Evolutionary conservation across 2,888 invertebrate genomes (phyloP), one percentile per base, ranked within the genome.

Genomic region (Euproctis similis): DNA sequence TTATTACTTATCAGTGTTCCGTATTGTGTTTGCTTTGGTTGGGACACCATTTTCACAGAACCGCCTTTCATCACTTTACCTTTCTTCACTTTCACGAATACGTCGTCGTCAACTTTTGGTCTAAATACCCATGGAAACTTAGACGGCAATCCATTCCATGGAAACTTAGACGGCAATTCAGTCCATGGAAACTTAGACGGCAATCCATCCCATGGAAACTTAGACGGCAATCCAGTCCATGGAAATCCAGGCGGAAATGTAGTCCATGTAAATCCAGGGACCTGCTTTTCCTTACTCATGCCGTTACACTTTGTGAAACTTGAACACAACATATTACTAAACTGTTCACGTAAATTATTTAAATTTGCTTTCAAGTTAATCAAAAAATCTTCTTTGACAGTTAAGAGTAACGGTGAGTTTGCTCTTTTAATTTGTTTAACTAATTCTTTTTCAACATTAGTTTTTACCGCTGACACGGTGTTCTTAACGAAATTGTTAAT

Each of bases 251-350:
- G n/a, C n/a, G n/a, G n/a, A n/a, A n/a, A n/a, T n/a, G n/a, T n/a
- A n/a, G n/a, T n/a, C n/a, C n/a, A n/a, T n/a, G n/a, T n/a, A n/a
- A n/a, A n/a, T n/a, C n/a, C n/a, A 25, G 7, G 11, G 17, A 4
- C 9, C 9, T 3, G 21, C 19, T 1, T 21, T 7, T 36, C 16
- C 47, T 46, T n/a, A 20, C 20, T 8, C 20, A 26, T 46, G 3
- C 62, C 53, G 14, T 77, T 75, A 27, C 80, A 80, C 0, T 47
- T 30, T 1, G 48, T 34, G 28, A 81, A 80, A 10, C 42, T 33
- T 0, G 34, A 21, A 39, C 80, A 81, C n/a, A 72, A 44, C 29
- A 39, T 55, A 1, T 44, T 36, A 8, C 34, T 29, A 2, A 53
- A 42, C 4, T 58, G 52, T 2, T 35, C 42, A 39, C 53, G 49